Percentiles rank a stretch among this genome's conserved stretches.
Evolutionary conservation across 2,888 invertebrate genomes (phyloP).

Genomic region (Ellobium chinense): DNA sequence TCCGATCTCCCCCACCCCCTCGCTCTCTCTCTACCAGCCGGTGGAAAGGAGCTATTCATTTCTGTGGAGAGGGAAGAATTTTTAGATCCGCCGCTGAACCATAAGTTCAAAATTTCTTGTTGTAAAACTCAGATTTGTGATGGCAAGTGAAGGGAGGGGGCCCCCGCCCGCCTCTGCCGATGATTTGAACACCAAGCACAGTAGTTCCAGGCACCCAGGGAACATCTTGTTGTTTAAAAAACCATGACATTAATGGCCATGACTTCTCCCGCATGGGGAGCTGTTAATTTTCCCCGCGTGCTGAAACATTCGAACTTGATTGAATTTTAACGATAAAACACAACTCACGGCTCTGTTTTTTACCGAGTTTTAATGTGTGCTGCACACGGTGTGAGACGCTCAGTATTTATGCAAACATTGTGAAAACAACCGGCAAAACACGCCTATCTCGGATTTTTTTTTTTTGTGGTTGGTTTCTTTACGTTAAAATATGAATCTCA

Average conservation of each 20-base stretch:
- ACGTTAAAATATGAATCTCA: background rate
- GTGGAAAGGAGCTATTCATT: no score
- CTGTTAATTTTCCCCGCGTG: conserved; percentile 20
- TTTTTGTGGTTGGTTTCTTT: no score
- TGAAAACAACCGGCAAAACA: conserved; percentile 3
- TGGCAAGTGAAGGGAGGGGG: no score
- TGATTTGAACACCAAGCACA: background rate
- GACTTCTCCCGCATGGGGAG: conserved; percentile 13
- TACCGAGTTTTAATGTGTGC: background rate
- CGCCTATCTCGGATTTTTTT: conserved; percentile 4
- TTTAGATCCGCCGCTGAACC: no score
- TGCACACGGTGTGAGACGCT: conserved; percentile 11
- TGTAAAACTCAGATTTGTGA: no score
- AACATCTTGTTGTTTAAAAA: conserved; percentile 16
- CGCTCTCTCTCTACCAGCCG: no score
- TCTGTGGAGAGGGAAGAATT: no score
- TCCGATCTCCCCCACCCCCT: no score
- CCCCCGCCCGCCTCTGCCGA: background rate
- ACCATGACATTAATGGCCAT: conserved; percentile 25
- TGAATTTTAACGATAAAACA: conserved; percentile 33
- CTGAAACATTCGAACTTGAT: conserved; percentile 15
- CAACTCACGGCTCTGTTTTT: background rate
- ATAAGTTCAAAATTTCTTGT: no score
- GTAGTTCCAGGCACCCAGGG: background rate
- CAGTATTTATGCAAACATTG: conserved; percentile 26